phyloP scores from a whole-genome alignment of 2,888 invertebrate species.

The Bedellia somnulentella region DNA sequence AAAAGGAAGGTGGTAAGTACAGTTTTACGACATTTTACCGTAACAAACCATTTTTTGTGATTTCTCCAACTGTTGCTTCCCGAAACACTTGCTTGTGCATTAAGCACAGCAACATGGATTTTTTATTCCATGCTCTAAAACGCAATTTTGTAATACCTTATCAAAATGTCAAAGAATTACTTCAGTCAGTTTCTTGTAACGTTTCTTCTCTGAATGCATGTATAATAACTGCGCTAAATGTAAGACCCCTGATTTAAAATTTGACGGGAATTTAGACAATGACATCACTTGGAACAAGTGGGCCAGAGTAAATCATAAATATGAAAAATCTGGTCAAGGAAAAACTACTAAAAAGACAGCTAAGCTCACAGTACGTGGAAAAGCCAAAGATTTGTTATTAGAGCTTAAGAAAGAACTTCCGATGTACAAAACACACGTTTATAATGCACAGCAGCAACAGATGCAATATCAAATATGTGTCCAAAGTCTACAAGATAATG shows the following conservation, averaged over 20 bases:
- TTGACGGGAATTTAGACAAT: background rate
- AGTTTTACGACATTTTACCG: slow-evolving; percentile 2
- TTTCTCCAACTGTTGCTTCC: slow-evolving; percentile 1
- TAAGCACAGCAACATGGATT: slow-evolving; percentile 5
- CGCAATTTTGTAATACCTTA: background rate
- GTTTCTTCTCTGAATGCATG: slow-evolving; percentile 5
- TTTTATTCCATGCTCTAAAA: background rate
- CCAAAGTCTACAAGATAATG: background rate
- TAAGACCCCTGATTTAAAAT: background rate
- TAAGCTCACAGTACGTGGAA: background rate
- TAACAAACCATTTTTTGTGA: slow-evolving; percentile 1
- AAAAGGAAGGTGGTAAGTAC: slow-evolving; percentile 3
- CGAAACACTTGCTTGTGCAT: slow-evolving; percentile 6
- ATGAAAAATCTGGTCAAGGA: background rate
- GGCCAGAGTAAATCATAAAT: background rate
- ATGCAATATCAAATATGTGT: slow-evolving; percentile 1
- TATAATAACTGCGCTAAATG: slow-evolving; percentile 4
- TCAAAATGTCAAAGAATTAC: too few relatives aligned
- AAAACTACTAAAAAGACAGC: background rate
- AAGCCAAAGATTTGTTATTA: background rate
- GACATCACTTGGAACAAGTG: background rate
- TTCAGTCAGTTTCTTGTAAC: too few relatives aligned
- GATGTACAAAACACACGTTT: slow-evolving; percentile 3
- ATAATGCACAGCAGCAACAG: slow-evolving; percentile 2
- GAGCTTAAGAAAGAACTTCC: background rate